These are phyloP conservation scores for Acanthornis magna DNA, from an alignment of 2,797 vertebrate species.

Conservation along the genomic window DNA sequence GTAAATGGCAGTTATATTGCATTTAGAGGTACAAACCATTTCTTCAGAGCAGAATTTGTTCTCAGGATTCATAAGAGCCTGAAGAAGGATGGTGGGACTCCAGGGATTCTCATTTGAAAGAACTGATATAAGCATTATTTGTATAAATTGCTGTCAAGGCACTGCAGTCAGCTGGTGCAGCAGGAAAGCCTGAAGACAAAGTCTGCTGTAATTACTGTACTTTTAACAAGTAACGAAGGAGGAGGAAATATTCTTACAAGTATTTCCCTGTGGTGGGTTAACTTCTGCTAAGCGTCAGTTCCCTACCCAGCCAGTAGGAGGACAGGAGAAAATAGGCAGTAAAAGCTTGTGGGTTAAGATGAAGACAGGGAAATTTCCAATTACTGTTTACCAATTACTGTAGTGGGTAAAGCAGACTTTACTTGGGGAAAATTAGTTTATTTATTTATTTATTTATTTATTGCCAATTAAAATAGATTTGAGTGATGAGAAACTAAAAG, in stretches of 20 bases:
- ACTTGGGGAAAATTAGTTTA: background rate
- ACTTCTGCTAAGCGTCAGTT: background rate
- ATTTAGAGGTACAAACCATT: background rate
- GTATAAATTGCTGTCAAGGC: background rate
- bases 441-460: too few species aligned
- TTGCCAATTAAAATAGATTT: background rate
- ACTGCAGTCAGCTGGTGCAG: background rate
- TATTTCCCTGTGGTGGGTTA: background rate
- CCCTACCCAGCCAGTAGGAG: background rate
- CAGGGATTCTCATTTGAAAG: background rate
- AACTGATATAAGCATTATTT: background rate
- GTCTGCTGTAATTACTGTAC: background rate
- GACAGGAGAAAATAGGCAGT: background rate
- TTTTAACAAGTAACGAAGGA: background rate
- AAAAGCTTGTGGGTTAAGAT: background rate
- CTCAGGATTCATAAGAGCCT: background rate
- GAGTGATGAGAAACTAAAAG: background rate
- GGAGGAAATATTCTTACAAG: background rate
- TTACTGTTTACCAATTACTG: background rate
- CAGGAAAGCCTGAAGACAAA: background rate
- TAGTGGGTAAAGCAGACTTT: background rate
- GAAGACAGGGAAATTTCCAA: background rate
- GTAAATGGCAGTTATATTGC: background rate
- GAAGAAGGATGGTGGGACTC: background rate
- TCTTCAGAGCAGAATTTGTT: background rate